Evolutionary conservation across 2,113 vertebrate species (phyloP), one percentile per base, ranked within the genome.

Genomic region (Chlorodrepanis virens): DNA sequence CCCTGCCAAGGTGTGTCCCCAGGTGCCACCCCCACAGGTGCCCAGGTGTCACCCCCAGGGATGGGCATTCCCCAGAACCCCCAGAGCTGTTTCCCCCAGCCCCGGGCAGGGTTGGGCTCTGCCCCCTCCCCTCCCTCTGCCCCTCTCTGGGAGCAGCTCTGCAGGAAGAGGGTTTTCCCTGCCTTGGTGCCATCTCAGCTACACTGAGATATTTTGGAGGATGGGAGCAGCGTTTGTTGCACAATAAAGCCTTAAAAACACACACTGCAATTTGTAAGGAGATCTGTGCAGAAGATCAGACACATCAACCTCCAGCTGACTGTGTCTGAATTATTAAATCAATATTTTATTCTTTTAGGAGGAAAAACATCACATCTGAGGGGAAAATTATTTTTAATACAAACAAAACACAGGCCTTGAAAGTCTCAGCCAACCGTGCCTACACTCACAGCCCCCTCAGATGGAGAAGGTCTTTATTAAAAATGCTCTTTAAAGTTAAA

Each of bases 401-500:
- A 91, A 94, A 89, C 76, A 95, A 87, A 94, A 79, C 35, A 33
- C 1, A 4, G 57, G 42, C 59, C 65, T 40, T 54, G 67, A 33
- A 81, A 85, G 12, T 14, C 67, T 54, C 56, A 59, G 61, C 33
- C 21, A 47, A 4, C 28, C 1, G 2, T 21, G 49, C 53, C 69
- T 25, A 12, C 63, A 61, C 11, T 44, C 61, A 12, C 63, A 57
- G 56, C 39, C 45, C 44, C 11, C 22, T 86, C 64, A 65, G 71
- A 83, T 20, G n/a, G 23, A 42, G 35, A 33, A 63, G 28, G 24
- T 24, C 54, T 87, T 57, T 63, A 90, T 83, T 89, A 91, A 74
- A 90, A 94, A 96, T 96, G 87, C 87, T 91, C 87, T 97, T 94
- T 96, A 79, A 91, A 96, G 81, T 61, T 60, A 72, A 88, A 70